Evolutionary conservation across 1,140 invertebrate species (phyloP).

Genomic region (Archegozetes longisetosus): DNA sequence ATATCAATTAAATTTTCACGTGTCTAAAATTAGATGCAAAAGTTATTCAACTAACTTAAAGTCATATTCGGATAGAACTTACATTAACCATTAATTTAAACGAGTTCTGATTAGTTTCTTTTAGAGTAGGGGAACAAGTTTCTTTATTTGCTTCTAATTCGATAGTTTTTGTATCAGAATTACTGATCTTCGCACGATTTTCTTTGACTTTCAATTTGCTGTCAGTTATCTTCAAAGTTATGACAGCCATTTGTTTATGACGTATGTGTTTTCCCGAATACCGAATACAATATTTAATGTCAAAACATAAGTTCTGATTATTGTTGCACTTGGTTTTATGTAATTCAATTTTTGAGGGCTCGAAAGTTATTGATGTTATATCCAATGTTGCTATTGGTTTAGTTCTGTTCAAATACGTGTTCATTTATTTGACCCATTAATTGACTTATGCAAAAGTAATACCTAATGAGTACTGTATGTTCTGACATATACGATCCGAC

Average conservation of each 20-base stretch:
- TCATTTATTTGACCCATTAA: neutral
- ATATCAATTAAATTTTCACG: neutral
- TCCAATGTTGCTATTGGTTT: neutral
- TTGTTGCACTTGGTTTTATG: neutral
- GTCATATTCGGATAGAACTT: neutral
- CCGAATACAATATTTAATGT: neutral
- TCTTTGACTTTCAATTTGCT: neutral
- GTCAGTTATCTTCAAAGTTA: neutral
- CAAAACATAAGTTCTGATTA: neutral
- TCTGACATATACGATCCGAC: constrained; percentile 14
- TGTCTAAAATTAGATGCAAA: neutral
- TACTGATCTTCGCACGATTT: neutral
- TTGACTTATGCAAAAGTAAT: neutral
- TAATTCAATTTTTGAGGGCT: neutral
- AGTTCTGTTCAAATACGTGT: neutral
- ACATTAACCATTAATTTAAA: neutral
- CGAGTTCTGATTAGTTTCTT: too few species aligned
- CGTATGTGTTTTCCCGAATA: neutral
- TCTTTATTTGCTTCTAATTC: neutral
- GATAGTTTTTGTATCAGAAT: neutral
- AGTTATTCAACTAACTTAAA: neutral
- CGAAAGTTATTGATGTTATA: neutral
- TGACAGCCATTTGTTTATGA: neutral
- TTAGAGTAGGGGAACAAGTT: neutral
- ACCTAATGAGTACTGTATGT: constrained; percentile 9